Evolutionary conservation across 2,113 vertebrate genomes (phyloP), one percentile per base, ranked within the genome.

Genomic region (Myiopsitta monachus): DNA sequence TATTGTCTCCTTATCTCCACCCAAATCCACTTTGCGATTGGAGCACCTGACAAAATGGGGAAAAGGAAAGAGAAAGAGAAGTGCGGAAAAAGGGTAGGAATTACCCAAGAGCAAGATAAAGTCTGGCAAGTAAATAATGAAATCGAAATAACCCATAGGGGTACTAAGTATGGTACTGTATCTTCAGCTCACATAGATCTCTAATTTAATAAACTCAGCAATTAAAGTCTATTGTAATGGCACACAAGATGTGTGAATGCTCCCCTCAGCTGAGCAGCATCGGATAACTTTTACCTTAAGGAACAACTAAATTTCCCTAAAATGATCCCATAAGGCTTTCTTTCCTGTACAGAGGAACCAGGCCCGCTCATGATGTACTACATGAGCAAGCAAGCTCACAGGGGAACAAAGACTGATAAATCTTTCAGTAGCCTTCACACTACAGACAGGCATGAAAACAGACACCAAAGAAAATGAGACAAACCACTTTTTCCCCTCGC

Each of bases 161-260:
- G 61, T 43, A 72, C 70, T 49, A 90, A 57, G 43, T 27, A 80
- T 7, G 49, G 16, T 57, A 54, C 16, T 78, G 82, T 16, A 80
- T 39, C 51, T 87, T 91, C 68, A 77, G 38, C 22, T 90, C 73
- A 76, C 70, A 86, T 21, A 77, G 79, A 80, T 66, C 49, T 77
- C 87, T 92, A 80, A 79, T 79, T 94, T 82, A 90, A 95, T 87
- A 94, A 92, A 75, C 30, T 46, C 22, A 39, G 87, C 64, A 87
- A 93, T 94, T 89, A 94, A 94, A 94, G 49, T 5, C 10, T 3
- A 1, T 52, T 77, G 39, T n/a, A 84, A 77, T 24, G 38, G 28
- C 59, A 67, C 18, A 86, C 54, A 88, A 49, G 75, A 82, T 41
- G 6, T 24, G 33, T 67, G n/a, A 19, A 67, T 38, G 26, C 28